Base-by-base conservation (phyloP, 2,888 invertebrate species). In the Ormyrus nitidulus region DNA sequence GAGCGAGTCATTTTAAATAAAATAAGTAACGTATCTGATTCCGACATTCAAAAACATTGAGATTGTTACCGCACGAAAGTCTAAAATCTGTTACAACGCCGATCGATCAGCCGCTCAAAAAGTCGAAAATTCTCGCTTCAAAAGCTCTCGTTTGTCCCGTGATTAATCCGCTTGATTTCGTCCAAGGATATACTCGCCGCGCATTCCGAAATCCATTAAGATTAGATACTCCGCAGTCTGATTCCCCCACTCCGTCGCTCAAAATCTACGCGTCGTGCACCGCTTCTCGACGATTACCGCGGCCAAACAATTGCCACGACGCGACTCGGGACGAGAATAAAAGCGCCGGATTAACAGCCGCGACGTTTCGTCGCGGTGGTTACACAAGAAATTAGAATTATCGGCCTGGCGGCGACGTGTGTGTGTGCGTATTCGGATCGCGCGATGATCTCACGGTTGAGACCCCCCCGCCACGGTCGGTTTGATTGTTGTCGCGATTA, bases 401-500 rank as follows among this genome's bases (percentile, higher is more conserved):
- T 9, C 62, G 65, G 6, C 19, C 13, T 4, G 34, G 19, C 13
- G 46, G 5, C 51, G 34, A 34, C 70, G 10, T 34, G 8, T 10
- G 34, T 4, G 34, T 2, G 34, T 19, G 19, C 19, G 19, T 19
- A 19, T 4, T 34, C 34, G 49, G 4, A 19, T 58, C 70, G 61
- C 62, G 48, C 70, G 71, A 72, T 66, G 71, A 77, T 77, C 65
- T 65, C 77, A 65, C 71, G 71, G 58, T 49, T 61, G n/a, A 53
- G 65, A 73, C 34, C 4, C 6, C n/a, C n/a, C 2, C 9, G 8
- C 34, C 9, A n/a, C 34, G 62, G n/a, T 8, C 6, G 34, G 51
- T 53, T 69, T 19, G 76, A 77, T 77, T 65, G 72, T 71, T 59
- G 34, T 34, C 34, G 71, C 70, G 77, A 71, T 77, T 77, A 77